Percentiles rank a stretch among this genome's conserved stretches.
Conservation (phyloP, 2,797 vertebrate species). For the Hydrophis major region DNA sequence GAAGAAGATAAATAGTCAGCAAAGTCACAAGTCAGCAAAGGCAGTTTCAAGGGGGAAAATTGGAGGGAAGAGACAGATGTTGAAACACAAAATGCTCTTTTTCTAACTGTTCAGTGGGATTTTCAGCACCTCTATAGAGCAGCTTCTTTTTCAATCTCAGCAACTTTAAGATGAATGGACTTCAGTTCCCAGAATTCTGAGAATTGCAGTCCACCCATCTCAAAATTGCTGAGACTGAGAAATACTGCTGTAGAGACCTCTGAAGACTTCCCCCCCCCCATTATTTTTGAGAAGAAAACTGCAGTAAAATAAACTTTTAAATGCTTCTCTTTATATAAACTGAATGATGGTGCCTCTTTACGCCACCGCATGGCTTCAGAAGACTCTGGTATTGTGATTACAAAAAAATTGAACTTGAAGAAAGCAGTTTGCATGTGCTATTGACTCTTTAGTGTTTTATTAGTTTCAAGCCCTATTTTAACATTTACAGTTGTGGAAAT, state of each 20-base stretch:
- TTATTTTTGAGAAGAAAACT: background rate
- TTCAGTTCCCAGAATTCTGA: background rate
- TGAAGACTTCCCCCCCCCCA: background rate
- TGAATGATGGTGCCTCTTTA: background rate
- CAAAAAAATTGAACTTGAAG: background rate
- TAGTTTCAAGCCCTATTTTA: background rate
- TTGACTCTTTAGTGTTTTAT: background rate
- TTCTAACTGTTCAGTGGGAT: background rate
- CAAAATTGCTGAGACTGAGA: background rate
- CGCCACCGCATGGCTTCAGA: background rate
- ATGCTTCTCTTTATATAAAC: background rate
- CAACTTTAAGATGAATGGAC: background rate
- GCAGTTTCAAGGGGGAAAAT: background rate
- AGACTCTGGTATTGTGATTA: background rate
- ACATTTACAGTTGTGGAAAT: background rate
- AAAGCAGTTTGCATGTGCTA: background rate
- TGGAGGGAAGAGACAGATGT: background rate
- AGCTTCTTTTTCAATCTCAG: background rate
- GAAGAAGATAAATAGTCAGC: background rate
- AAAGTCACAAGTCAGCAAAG: slow-evolving; percentile 19
- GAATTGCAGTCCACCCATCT: background rate
- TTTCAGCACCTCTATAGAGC: background rate
- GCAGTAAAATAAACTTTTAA: background rate
- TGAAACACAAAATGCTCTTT: background rate
- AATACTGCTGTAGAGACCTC: background rate